Evolutionary conservation across 92 coral and sea anemone species (phyloP).

Genomic region (Palythoa grandiflora): DNA sequence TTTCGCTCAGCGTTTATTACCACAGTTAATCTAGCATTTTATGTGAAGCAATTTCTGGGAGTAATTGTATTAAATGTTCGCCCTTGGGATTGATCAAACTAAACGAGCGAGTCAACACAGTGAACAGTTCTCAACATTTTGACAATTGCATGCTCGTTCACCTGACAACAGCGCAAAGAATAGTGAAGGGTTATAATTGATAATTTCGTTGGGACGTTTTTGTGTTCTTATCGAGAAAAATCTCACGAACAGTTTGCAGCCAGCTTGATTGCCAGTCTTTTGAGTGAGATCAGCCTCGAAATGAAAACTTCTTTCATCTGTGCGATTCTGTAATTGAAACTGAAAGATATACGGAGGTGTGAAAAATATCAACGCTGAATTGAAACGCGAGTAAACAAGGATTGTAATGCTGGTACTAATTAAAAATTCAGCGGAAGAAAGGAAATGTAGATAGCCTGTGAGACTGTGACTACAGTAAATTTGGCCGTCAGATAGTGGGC

Average conservation of each 20-base stretch:
- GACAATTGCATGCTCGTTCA: constrained; percentile 40
- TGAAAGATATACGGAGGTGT: constrained; percentile 24
- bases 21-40: constrained; percentile 13
- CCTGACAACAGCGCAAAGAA: constrained; percentile 25
- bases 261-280: not conserved
- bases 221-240: not conserved
- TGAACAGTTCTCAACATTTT: constrained; percentile 6
- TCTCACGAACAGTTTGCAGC: constrained; percentile 17
- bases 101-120: constrained; percentile 73
- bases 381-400: constrained; percentile 14
- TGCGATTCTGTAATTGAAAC: constrained; percentile 17
- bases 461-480: constrained; percentile 28
- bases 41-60: constrained; percentile 44
- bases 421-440: constrained; percentile 42
- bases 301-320: not conserved
- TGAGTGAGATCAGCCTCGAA: not conserved
- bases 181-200: constrained; percentile 3
- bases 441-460: constrained; percentile 9
- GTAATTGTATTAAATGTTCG: constrained; percentile 69
- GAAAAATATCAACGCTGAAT: constrained; percentile 7
- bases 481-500: constrained; percentile 35
- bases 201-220: not conserved
- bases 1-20: not conserved
- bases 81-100: constrained; percentile 63
- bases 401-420: constrained; percentile 10